Evolutionary conservation across 2,113 vertebrate species (phyloP), one percentile per base, ranked within the genome.

Genomic region (Leptobrachium leishanense): DNA sequence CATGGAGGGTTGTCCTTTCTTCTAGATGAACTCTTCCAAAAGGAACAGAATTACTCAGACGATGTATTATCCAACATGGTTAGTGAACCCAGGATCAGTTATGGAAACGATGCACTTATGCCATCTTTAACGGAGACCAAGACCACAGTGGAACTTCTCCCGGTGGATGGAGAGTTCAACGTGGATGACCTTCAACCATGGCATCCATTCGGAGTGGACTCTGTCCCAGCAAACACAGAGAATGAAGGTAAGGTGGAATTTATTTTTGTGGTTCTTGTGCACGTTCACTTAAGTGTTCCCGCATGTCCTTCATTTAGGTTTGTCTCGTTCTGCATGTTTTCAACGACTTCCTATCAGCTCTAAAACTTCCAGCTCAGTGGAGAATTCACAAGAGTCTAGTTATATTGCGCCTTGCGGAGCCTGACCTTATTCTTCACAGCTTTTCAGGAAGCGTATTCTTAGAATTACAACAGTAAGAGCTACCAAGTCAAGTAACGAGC

Each of bases 31-130:
- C 91, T 98, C 65, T 92, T 99, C 82, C 97, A 98, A 90, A 96
- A 94, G 84, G 96, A 98, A 84, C 96, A 98, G 86, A 94, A 95
- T 68, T 98, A 98, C 82, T 97, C 97, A 2, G 96, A 96, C 31
- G 96, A 96, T 46, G 95, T 98, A 88, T 87, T 99, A 90, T 95
- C 96, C 81, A 96, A 95, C 72, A 95, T 98, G 88, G 95, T 98
- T 88, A 98, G 94, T 0, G 98, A 99, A 9, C 94, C 94, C 59
- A 92, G 98, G 72, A 94, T 98, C 87, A 99, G 97, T 85, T 99
- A 99, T 2, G 98, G 98, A 66, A 99, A 99, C 1, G 98, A 99
- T 41, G 98, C 97, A 46, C 95, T 99, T 82, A 97, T 99, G 96
- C 97, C 97, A 0, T 95, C 96, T 66, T 81, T 96, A 89, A 94